Evolutionary conservation across 2,888 invertebrate species (phyloP), one percentile per base, ranked within the genome.

Genomic region (Phalera bucephala): DNA sequence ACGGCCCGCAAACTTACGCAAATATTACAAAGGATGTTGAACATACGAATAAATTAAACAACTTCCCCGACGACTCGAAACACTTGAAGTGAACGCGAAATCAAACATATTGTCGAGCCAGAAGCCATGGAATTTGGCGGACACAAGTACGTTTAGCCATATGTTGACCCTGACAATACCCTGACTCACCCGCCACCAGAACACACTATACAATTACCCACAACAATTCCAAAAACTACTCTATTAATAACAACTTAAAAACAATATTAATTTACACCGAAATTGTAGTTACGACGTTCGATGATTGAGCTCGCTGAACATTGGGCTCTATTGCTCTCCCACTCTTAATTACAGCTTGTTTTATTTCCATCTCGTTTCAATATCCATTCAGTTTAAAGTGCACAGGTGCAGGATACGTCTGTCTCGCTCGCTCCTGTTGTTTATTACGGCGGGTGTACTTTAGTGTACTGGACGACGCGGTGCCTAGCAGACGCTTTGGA

Each of bases 151-250:
- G 11, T 80, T 83, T 86, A 81, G 80, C 86, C 87, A 88, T 86
- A 83, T 85, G 86, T 77, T 82, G 87, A 85, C 87, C 87, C 84
- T 88, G 86, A 78, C 81, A 78, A 76, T 82, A 79, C 76, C 76
- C 71, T 64, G 53, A 47, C 55, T 53, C 50, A 52, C 41, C 31
- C 51, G 46, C 46, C 39, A n/a, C 27, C 31, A 53, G 12, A 14
- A 0, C 27, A 52, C 64, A 55, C 53, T 57, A 56, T 52, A 48
- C 50, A 48, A 30, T 39, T 42, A 39, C 25, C 27, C 60, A 36
- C 2, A 1, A 5, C 2, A 31, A 10, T 33, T 12, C 28, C 3
- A 41, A 53, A 39, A 40, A 19, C 7, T 13, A 47, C 48, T 32
- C 22, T 56, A 49, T 34, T 10, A 0, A 2, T 9, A 27, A 2